Conservation (phyloP, 2,113 vertebrate genomes). For the Caretta caretta region DNA sequence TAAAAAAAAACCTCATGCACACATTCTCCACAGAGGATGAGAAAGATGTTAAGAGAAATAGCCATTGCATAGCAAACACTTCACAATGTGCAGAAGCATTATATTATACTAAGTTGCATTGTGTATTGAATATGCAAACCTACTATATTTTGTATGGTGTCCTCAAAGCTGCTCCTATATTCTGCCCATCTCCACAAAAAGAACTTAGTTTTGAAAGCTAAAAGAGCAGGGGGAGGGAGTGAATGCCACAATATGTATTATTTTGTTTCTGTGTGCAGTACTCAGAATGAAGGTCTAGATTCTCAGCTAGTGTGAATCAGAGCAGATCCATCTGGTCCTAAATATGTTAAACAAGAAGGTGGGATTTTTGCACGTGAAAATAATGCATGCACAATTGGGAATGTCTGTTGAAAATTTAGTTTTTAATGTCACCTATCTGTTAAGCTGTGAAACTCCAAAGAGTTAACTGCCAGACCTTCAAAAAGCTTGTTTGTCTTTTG, state of each 20-base stretch:
- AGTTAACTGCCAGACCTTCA: neutral
- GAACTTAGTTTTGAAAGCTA: neutral
- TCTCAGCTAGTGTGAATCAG: neutral
- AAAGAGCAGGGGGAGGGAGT: neutral
- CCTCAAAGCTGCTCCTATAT: neutral
- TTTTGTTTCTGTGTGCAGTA: neutral
- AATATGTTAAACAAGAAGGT: neutral
- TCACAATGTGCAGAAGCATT: neutral
- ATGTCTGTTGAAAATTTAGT: neutral
- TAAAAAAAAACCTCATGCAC: neutral
- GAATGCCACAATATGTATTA: neutral
- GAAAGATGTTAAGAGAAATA: neutral
- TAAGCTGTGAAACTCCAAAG: neutral
- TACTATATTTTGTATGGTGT: neutral
- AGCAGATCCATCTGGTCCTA: neutral
- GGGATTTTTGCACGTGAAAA: rapidly evolving
- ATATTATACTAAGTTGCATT: neutral
- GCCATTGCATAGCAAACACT: neutral
- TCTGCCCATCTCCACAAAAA: neutral
- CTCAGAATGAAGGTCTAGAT: neutral
- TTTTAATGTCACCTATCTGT: neutral
- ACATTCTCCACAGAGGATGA: neutral
- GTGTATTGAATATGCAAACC: neutral
- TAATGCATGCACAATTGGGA: neutral
- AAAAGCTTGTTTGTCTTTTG: neutral